These are phyloP conservation scores for Achatina immaculata DNA, from an alignment of 1,140 invertebrate genomes.

Conservation along the genomic window DNA sequence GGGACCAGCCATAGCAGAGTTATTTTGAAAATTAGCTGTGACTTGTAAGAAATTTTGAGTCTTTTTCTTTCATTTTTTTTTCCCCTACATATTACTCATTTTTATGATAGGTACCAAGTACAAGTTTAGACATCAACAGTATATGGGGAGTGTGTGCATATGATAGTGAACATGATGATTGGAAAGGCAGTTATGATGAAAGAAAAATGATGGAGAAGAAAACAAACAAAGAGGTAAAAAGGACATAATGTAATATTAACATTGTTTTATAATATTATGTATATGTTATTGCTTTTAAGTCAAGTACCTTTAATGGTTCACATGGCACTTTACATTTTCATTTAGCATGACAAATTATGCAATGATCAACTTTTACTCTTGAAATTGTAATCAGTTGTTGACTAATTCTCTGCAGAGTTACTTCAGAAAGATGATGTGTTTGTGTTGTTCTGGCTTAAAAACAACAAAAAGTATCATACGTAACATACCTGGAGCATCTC, in stretches of 20 bases:
- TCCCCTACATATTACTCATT: too few species aligned
- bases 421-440: constrained; percentile 7
- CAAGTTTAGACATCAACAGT: background rate
- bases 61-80: background rate
- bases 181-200: background rate
- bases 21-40: too few species aligned
- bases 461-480: constrained; percentile 5
- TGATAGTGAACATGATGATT: background rate
- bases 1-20: too few species aligned
- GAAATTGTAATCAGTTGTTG: background rate
- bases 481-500: constrained; percentile 22
- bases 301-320: too few species aligned
- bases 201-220: background rate
- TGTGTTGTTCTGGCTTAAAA: constrained; percentile 23
- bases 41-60: too few species aligned
- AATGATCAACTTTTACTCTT: too few species aligned
- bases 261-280: too few species aligned
- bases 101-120: background rate
- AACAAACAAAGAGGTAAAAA: background rate
- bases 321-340: too few species aligned
- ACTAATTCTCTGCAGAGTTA: constrained; percentile 16
- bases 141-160: constrained; percentile 1
- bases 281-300: too few species aligned
- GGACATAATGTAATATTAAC: background rate
- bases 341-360: too few species aligned